Evolutionary conservation across 2,888 invertebrate genomes (phyloP), one percentile per base, ranked within the genome.

Genomic region (Isotomurus palustris): DNA sequence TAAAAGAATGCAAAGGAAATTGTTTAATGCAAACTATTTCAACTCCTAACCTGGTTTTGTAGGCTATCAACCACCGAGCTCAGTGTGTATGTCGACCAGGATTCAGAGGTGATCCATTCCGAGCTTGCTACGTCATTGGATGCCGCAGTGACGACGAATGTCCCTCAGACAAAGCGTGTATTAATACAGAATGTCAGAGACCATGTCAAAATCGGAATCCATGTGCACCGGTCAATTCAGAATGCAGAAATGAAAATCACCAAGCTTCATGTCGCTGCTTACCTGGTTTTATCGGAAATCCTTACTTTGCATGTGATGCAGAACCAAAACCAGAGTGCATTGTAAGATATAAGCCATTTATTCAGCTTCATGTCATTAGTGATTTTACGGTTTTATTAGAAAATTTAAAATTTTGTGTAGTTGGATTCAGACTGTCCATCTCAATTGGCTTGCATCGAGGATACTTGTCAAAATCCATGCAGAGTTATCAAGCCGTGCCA

Each of bases 401-500:
- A 40, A 40, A 10, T 32, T 40, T 40, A n/a, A 17, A 10, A n/a
- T 40, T n/a, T 40, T 40, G 8, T n/a, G n/a, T 40, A 8, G 6
- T 27, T 54, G 17, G 91, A 93, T 72, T 83, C 82, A 0, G 92
- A 93, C 69, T 93, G 93, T 75, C 85, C 90, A 36, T 78, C 84
- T 3, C 81, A 82, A 71, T 77, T 86, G 58, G 91, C 91, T 10
- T 93, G 93, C 72, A 81, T 93, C 58, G 84, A 85, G 71, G 83
- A 84, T 53, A 84, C 83, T 73, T 93, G 93, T 72, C 85, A 86
- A 65, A 84, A 92, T 75, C 91, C 92, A 5, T 93, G 93, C 73
- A 75, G 81, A 5, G 81, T 82, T 2, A 77, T 91, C 49, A 83
- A 85, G 68, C 92, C 92, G 1, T 93, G 93, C 73, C 81, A 83